Base-by-base conservation (phyloP, 37 sponge, comb jelly and placozoan genomes). In the Agelas oroides region DNA sequence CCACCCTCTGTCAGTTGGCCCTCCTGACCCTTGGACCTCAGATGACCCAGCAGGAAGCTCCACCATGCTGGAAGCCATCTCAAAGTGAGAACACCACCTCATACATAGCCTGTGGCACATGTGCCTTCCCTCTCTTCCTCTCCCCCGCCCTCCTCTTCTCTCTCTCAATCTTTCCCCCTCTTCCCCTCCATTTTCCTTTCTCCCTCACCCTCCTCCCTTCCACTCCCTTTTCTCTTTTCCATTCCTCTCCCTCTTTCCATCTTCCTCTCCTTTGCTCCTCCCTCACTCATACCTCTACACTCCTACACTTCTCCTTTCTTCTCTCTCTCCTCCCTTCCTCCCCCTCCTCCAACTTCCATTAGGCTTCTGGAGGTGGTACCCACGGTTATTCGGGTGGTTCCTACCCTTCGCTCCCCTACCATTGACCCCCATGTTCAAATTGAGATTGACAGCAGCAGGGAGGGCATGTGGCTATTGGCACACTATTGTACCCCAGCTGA, bases 1-100 rank as follows among this genome's bases (percentile, higher is more conserved):
- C 24, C 34, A 1, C 34, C 37, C 38, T 36, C 39, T 33, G 3
- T 12, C 46, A 87, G 87, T 87, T 78, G 72, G 80, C 40, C 87
- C 80, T 31, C 87, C 79, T 35, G 65, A 72, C 28, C 87, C 87
- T 0, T 87, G 87, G 87, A 8, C 53, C 34, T 72, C 37, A 11
- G 64, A 72, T 18, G 66, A 87, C 66, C 53, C n/a, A 17, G 53
- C 58, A 18, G 28, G 52, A 34, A 20, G 54, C 30, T 71, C 87
- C 18, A 63, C 53, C 34, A 79, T 87, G 71, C 80, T 87, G 20
- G 87, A 79, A 58, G 80, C 87, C 14, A 61, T 87, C 35, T 71
- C 80, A 27, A 79, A 87, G 77, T 77, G 25, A 77, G 63, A 27
- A 61, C 63, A 27, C 14, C n/a, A 27, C 5, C 11, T n/a, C n/a